Conservation (phyloP, 2,888 invertebrate species). For the Arctia plantaginis region DNA sequence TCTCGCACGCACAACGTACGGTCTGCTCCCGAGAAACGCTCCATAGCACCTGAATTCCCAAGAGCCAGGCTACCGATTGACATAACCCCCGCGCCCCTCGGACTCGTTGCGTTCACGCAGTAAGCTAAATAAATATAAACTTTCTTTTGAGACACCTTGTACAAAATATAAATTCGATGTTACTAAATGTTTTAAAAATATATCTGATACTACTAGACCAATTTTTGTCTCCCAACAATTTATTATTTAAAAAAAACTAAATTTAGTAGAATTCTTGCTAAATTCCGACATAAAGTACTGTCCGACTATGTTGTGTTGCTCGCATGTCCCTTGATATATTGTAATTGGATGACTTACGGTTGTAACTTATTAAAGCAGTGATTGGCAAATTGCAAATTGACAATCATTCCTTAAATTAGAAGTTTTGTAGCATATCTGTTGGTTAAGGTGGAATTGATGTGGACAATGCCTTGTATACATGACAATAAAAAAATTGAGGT, state of each 20-base stretch:
- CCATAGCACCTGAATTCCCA: too few species aligned
- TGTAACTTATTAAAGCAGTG: constrained; percentile 22
- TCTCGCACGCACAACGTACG: too few species aligned
- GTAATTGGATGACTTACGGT: constrained; percentile 37
- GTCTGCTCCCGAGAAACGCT: too few species aligned
- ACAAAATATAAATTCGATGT: not conserved
- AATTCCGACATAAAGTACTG: not conserved
- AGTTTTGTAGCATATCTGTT: constrained; percentile 37
- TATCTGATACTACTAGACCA: not conserved
- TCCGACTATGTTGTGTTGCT: constrained; percentile 28
- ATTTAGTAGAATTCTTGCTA: not conserved
- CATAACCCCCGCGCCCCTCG: too few species aligned
- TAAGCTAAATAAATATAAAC: too few species aligned
- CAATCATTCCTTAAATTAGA: constrained; percentile 37
- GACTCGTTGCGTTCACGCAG: too few species aligned
- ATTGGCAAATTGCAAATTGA: constrained; percentile 43
- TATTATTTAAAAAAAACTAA: not conserved
- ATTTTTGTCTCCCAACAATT: too few species aligned
- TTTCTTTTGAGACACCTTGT: too few species aligned
- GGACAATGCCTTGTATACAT: not conserved
- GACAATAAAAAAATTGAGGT: not conserved
- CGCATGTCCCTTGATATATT: not conserved
- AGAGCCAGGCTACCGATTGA: too few species aligned
- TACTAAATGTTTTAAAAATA: not conserved
- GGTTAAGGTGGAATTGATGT: constrained; percentile 46